phyloP scores from a whole-genome alignment of 1,140 invertebrate genomes.

The Pollicipes pollicipes region DNA sequence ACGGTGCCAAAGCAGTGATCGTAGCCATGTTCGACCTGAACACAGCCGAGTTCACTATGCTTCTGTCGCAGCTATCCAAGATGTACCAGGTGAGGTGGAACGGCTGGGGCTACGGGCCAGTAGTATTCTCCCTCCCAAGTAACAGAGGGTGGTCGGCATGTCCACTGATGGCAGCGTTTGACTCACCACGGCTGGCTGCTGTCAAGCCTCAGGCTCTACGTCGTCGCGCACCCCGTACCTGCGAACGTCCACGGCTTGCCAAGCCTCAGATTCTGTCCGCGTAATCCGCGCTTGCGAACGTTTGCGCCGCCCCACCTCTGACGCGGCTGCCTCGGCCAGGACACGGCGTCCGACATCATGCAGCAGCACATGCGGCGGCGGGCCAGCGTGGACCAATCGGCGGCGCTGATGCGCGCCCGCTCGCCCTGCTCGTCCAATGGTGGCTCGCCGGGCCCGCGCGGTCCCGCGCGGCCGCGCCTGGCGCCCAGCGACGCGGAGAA shows the following conservation, averaged over 20 bases:
- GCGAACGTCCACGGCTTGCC: too few species aligned
- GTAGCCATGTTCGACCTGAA: slow-evolving; percentile 65
- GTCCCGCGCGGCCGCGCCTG: slow-evolving; percentile 9
- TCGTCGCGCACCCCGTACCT: too few species aligned
- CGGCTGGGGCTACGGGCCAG: too few species aligned
- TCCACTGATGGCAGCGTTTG: too few species aligned
- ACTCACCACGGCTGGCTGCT: too few species aligned
- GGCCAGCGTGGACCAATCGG: slow-evolving; percentile 18
- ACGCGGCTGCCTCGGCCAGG: too few species aligned
- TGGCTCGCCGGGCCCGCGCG: background rate
- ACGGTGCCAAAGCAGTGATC: slow-evolving; percentile 55
- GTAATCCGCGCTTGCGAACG: too few species aligned
- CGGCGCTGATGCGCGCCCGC: background rate
- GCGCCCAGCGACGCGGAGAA: slow-evolving; percentile 41
- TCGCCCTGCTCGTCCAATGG: slow-evolving; percentile 7
- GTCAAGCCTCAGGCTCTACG: too few species aligned
- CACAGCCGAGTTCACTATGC: slow-evolving; percentile 62
- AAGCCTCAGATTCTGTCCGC: too few species aligned
- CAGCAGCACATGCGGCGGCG: slow-evolving; percentile 52
- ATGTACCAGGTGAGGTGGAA: slow-evolving; percentile 5
- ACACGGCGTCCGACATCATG: slow-evolving; percentile 61
- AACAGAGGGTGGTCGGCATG: too few species aligned
- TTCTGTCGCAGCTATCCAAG: slow-evolving; percentile 61
- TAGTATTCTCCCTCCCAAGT: too few species aligned
- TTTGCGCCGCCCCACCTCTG: too few species aligned